phyloP scores from a whole-genome alignment of 2,113 vertebrate genomes.

The Lathamus discolor region DNA sequence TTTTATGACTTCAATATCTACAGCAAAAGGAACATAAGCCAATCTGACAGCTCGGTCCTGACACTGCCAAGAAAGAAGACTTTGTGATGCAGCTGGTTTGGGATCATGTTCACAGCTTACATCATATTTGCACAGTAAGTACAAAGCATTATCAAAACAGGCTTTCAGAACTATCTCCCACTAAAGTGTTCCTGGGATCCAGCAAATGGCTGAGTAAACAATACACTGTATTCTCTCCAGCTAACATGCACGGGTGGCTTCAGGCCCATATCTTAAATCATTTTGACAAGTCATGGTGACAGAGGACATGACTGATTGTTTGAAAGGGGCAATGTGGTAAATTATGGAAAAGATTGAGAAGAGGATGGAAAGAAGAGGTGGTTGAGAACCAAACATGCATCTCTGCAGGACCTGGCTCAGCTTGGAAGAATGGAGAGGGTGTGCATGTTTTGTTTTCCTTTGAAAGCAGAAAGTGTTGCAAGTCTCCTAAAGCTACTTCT shows the following conservation, averaged over 20 bases:
- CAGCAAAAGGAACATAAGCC: neutral
- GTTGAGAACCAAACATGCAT: neutral
- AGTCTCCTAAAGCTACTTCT: neutral
- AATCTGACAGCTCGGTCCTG: neutral
- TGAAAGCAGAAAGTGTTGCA: neutral
- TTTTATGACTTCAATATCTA: neutral
- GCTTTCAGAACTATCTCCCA: neutral
- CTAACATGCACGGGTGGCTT: neutral
- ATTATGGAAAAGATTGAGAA: neutral
- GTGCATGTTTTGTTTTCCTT: neutral
- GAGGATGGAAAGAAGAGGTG: neutral
- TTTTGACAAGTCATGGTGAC: neutral
- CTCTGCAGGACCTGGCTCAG: neutral
- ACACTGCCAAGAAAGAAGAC: neutral
- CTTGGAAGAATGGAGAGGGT: neutral
- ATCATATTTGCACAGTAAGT: neutral
- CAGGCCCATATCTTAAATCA: neutral
- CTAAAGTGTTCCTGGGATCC: neutral
- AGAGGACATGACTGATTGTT: neutral
- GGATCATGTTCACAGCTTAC: neutral
- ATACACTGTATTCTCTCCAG: neutral
- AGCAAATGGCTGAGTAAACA: neutral
- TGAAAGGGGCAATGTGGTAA: neutral
- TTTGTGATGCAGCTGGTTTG: conserved; percentile 22
- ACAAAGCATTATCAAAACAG: neutral